phyloP scores from a whole-genome alignment of 1,140 invertebrate species.

The Lethocerus indicus region DNA sequence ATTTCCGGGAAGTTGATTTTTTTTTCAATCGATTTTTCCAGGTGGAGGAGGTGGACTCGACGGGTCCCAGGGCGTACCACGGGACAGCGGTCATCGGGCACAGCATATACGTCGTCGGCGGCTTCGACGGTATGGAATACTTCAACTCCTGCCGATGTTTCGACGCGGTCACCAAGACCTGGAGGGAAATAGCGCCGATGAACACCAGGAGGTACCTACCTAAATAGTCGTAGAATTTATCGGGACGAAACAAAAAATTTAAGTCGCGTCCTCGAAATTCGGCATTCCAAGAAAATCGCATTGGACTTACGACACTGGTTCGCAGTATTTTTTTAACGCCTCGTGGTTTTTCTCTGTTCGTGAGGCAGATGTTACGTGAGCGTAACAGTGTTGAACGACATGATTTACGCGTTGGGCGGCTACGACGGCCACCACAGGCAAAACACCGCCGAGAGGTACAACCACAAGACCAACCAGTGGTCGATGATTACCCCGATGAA shows the following conservation, averaged over 20 bases:
- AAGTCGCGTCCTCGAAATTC: too few species aligned
- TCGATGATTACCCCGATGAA: conserved; percentile 42
- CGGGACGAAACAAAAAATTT: neutral
- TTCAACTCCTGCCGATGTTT: conserved; percentile 46
- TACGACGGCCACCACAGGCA: conserved; percentile 55
- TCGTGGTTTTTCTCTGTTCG: neutral
- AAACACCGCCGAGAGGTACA: conserved; percentile 56
- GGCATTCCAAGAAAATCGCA: too few species aligned
- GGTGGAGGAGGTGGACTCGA: conserved; percentile 36
- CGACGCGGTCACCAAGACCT: conserved; percentile 39
- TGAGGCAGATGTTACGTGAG: conserved; percentile 41
- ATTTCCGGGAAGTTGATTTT: too few species aligned
- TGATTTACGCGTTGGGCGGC: conserved; percentile 59
- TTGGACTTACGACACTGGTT: too few species aligned
- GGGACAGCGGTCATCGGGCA: conserved; percentile 42
- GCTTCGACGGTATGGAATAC: conserved; percentile 44
- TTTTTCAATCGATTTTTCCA: too few species aligned
- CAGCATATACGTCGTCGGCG: conserved; percentile 51
- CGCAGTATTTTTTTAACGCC: too few species aligned
- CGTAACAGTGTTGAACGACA: conserved; percentile 40
- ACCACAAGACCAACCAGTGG: conserved; percentile 46
- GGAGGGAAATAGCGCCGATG: conserved; percentile 42
- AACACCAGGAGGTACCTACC: conserved; percentile 32
- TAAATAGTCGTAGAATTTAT: neutral
- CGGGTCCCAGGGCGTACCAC: conserved; percentile 50